Evolutionary conservation across 2,888 invertebrate species (phyloP).

Genomic region (Sarcophaga rosellei): DNA sequence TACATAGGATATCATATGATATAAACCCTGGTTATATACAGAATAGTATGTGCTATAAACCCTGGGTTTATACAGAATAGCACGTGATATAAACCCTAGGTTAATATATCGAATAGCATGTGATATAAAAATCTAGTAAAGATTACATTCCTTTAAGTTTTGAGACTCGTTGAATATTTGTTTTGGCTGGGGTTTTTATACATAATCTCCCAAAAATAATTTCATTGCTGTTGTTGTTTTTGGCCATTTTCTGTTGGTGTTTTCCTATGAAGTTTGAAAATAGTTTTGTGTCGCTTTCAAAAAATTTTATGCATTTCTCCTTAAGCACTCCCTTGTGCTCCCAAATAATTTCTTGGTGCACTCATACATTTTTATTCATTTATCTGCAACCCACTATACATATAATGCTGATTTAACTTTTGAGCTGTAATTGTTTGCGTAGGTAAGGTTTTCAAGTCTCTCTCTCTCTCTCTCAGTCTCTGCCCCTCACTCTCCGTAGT

Average conservation of each 20-base stretch:
- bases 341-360: constrained; percentile 7
- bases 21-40: too few relatives aligned
- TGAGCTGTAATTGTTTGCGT: constrained; percentile 9
- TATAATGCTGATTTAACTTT: constrained; percentile 36
- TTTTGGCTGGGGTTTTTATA: too few relatives aligned
- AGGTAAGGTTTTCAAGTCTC: neutral
- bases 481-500: neutral
- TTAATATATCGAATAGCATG: too few relatives aligned
- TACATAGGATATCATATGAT: too few relatives aligned
- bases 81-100: too few relatives aligned
- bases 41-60: too few relatives aligned
- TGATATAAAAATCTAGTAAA: too few relatives aligned
- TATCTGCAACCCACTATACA: constrained; percentile 9
- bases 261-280: constrained; percentile 31
- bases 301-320: constrained; percentile 49
- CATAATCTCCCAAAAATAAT: too few relatives aligned
- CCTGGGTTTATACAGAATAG: accelerated
- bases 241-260: neutral
- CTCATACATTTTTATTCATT: neutral
- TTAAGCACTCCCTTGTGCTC: neutral
- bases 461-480: neutral
- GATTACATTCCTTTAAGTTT: too few relatives aligned
- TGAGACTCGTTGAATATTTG: too few relatives aligned
- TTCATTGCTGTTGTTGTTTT: neutral
- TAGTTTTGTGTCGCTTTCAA: constrained; percentile 62